Base-by-base conservation (phyloP, 2,113 vertebrate species). In the Callipepla squamata region DNA sequence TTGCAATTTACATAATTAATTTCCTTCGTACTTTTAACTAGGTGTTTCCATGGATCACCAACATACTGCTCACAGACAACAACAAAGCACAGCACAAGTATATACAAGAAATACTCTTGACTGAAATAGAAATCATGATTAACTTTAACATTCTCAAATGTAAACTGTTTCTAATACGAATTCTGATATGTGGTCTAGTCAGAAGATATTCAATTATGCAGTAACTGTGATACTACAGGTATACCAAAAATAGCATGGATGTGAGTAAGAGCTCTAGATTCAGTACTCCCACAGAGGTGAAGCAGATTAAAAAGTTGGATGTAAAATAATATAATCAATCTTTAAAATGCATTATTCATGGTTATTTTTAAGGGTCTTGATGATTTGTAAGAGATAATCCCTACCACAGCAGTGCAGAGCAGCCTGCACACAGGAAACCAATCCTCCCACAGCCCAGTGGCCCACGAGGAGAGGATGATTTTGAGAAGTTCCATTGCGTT, bases 241-340 rank as follows among this genome's bases (percentile, higher is more conserved):
- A 17, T 4, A 30, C 13, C 1, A 0, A 6, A 17, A 89, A 14
- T 0, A 3, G 18, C 22, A 63, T 13, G 26, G 44, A 45, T 36
- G 9, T 40, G 69, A 69, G 11, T 40, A 66, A 66, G 45, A 66
- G 25, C 11, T 34, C 32, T 67, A 25, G 19, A n/a, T 55, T 21
- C 38, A 45, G 14, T 19, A 23, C 7, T 38, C 40, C 32, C 63
- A 58, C 14, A 58, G 68, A 74, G 14, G 13, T 44, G 36, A 78
- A 82, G 42, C 16, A 58, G 25, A 51, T 38, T 72, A 38, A 72
- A 74, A 87, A 8, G 3, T 4, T 59, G 19, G 23, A 12, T 51
- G 26, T 34, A 69, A 87, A 59, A 69, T 38, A 48, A 53, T 28
- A 30, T 6, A 47, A 10, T 13, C n/a, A 26, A 6, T 36, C 23